Evolutionary conservation across 2,888 invertebrate species (phyloP), one percentile per base, ranked within the genome.

Genomic region (Artemia sp.): DNA sequence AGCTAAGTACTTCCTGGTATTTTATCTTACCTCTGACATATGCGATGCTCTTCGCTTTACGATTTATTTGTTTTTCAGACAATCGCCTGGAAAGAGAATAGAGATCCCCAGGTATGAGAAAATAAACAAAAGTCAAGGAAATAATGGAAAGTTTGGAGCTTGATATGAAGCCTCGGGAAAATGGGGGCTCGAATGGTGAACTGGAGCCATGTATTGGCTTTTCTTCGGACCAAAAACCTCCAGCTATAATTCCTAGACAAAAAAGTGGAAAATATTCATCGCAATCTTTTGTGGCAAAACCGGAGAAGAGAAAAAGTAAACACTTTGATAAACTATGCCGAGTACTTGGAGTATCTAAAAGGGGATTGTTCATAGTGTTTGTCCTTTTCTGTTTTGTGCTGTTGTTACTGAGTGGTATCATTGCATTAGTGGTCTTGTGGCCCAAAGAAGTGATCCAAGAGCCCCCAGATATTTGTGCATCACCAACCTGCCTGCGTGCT

Each of bases 401-500:
- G 52, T 69, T 82, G 52, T 76, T 82, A 68, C 73, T 82, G 38
- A 74, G 82, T 67, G 76, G 79, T 52, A 76, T 83, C 67, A 74
- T 83, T 70, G 77, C 78, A 12, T 75, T 83, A 74, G 76, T 78
- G 12, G 77, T 78, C 14, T 74, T 79, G 14, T 81, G 82, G 81
- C 82, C 82, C 8, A 74, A 74, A n/a, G 75, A 78, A 67, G 78
- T 78, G 2, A 79, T 79, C 72, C 75, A 76, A 70, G 75, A 76
- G 53, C 75, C 76, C 68, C 79, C 77, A 73, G 78, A 79, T 10
- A 76, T 80, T 64, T 83, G 83, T 74, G 76, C 76, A 70, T 77
- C 78, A 19, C 76, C 81, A 0, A 78, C 80, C 10, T 83, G 83
- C 75, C 78, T 83, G 53, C 75, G 78, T 67, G 80, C 80, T n/a